These are phyloP conservation scores for Rhagium mordax DNA, from an alignment of 2,888 invertebrate genomes.

Conservation along the genomic window DNA sequence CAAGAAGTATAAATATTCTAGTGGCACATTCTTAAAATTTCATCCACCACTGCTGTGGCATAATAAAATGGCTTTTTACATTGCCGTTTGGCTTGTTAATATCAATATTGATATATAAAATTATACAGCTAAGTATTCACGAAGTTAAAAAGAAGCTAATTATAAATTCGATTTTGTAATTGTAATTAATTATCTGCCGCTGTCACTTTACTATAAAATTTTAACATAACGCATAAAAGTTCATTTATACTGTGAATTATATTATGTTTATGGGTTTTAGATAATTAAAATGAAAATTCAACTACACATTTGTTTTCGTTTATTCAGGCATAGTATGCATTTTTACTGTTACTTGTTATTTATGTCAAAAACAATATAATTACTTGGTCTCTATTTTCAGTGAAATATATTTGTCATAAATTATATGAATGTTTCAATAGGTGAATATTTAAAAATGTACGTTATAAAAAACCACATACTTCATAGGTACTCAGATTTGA, in stretches of 20 bases:
- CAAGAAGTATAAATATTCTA: no score
- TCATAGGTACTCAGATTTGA: no score
- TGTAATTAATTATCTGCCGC: neutral
- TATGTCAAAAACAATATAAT: neutral
- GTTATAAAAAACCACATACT: no score
- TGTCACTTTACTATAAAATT: constrained; percentile 4
- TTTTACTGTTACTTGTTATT: neutral
- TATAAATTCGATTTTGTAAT: constrained; percentile 3
- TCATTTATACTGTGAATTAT: neutral
- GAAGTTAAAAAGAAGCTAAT: constrained; percentile 5
- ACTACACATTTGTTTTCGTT: neutral
- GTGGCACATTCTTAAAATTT: no score
- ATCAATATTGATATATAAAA: constrained; percentile 6
- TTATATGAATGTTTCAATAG: no score
- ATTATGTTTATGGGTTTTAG: neutral
- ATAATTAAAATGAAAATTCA: neutral
- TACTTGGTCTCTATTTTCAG: neutral
- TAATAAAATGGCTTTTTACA: neutral
- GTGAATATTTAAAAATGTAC: no score
- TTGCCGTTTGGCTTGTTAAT: neutral
- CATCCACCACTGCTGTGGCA: no score
- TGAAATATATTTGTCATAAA: neutral
- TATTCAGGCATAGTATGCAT: neutral
- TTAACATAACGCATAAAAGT: neutral
- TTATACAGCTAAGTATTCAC: neutral